Evolutionary conservation across 1,140 invertebrate species (phyloP).

Genomic region (Oryctes rhinoceros): DNA sequence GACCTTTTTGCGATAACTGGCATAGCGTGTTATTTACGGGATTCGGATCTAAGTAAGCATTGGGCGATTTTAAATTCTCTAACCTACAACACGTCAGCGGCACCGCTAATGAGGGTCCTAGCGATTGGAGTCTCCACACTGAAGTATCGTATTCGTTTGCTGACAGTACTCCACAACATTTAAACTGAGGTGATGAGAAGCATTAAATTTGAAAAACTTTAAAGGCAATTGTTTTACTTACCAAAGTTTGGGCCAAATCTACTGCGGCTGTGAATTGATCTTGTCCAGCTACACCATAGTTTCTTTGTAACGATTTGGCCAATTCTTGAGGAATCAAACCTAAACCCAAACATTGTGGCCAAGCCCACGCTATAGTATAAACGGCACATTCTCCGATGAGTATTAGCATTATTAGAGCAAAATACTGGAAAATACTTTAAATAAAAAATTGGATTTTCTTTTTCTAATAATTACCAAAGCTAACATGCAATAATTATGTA

Average conservation of each 20-base stretch:
- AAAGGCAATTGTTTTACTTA: conserved; percentile 56
- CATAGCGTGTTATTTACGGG: conserved; percentile 76
- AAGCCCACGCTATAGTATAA: conserved; percentile 77
- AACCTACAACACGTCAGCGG: conserved; percentile 82
- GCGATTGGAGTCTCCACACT: conserved; percentile 77
- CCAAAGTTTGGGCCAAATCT: conserved; percentile 75
- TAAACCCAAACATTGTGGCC: conserved; percentile 80
- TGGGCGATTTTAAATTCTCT: conserved; percentile 66
- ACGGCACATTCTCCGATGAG: conserved; percentile 76
- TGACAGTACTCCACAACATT: conserved; percentile 84
- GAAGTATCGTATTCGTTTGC: conserved; percentile 84
- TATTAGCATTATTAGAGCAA: conserved; percentile 74
- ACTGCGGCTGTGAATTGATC: conserved; percentile 82
- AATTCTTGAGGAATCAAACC: conserved; percentile 72
- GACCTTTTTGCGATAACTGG: conserved; percentile 70
- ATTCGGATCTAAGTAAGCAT: conserved; percentile 78
- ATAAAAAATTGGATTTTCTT: background rate
- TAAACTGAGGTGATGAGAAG: conserved; percentile 66
- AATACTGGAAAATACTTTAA: conserved; percentile 69
- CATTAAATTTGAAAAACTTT: background rate
- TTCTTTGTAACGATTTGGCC: conserved; percentile 74
- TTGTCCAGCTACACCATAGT: conserved; percentile 77
- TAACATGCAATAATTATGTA: conserved; percentile 75
- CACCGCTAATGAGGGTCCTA: conserved; percentile 73
- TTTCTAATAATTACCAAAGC: conserved; percentile 66